Conservation (phyloP, 2,797 vertebrate genomes). For the Crenuchus spilurus region DNA sequence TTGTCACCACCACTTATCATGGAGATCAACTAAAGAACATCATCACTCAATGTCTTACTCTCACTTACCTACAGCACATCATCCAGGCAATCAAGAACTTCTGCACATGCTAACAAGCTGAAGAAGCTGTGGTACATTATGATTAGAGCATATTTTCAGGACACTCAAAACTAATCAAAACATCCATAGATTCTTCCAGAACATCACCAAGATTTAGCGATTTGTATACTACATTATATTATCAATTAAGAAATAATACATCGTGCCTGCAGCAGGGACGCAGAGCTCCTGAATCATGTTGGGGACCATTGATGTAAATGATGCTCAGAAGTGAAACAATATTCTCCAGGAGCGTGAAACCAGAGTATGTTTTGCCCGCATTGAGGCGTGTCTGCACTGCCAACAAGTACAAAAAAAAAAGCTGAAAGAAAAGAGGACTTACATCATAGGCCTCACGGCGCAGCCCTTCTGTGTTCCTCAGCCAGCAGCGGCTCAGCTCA, state of each 20-base stretch:
- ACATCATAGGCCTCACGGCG: slow-evolving; percentile 84
- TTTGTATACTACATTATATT: too few relatives aligned
- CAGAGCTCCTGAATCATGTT: background rate
- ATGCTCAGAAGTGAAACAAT: background rate
- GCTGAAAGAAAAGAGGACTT: slow-evolving; percentile 67
- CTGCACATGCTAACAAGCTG: background rate
- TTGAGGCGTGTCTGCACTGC: background rate
- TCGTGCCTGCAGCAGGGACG: too few relatives aligned
- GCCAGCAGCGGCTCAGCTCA: slow-evolving; percentile 93
- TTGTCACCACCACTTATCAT: background rate
- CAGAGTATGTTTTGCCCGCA: background rate
- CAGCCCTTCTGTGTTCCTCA: slow-evolving; percentile 83
- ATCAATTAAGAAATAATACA: too few relatives aligned
- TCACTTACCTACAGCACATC: too few relatives aligned
- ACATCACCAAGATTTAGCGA: too few relatives aligned
- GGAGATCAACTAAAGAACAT: too few relatives aligned
- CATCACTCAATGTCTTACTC: too few relatives aligned
- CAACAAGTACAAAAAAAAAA: background rate
- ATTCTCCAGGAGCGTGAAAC: too few relatives aligned
- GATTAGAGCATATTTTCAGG: background rate
- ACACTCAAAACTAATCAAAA: too few relatives aligned
- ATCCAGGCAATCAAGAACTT: background rate
- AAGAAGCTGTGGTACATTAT: background rate
- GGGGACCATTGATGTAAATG: background rate
- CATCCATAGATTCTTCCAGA: too few relatives aligned